These are phyloP conservation scores for Dysidea cf. avara DNA, from an alignment of 37 sponge, comb jelly and placozoan genomes.

Conservation along the genomic window DNA sequence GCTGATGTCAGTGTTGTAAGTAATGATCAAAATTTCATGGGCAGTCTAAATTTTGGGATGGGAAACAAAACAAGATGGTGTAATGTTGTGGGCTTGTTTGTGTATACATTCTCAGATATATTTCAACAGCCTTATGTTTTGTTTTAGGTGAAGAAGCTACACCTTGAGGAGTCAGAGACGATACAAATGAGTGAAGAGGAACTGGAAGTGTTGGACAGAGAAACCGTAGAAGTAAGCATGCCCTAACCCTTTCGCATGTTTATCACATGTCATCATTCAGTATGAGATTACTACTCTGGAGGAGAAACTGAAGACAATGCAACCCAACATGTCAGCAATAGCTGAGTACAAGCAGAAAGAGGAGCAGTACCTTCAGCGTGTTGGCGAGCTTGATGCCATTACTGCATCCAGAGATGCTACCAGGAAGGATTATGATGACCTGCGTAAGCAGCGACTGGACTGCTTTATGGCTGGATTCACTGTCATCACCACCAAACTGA, in stretches of 20 bases:
- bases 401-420: slow-evolving; percentile 78
- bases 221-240: slow-evolving; percentile 42
- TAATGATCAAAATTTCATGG: no score
- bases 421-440: slow-evolving; percentile 76
- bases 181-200: slow-evolving; percentile 55
- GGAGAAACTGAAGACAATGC: slow-evolving; percentile 82
- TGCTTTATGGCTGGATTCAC: slow-evolving; percentile 96
- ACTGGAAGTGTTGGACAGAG: slow-evolving; percentile 66
- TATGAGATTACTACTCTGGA: slow-evolving; percentile 86
- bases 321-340: slow-evolving; percentile 97
- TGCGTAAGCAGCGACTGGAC: slow-evolving; percentile 86
- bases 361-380: slow-evolving; percentile 58
- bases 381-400: slow-evolving; percentile 79
- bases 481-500: slow-evolving; percentile 92
- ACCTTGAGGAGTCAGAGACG: slow-evolving; percentile 46
- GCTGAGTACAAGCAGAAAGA: slow-evolving; percentile 92
- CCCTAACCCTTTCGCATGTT: no score
- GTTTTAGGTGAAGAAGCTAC: slow-evolving; percentile 72
- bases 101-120: no score
- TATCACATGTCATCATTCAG: slow-evolving; percentile 18
- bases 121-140: no score
- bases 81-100: no score
- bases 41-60: no score
- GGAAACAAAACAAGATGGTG: no score
- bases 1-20: no score